phyloP scores from a whole-genome alignment of 1,140 invertebrate genomes.

The Drosophila funebris region DNA sequence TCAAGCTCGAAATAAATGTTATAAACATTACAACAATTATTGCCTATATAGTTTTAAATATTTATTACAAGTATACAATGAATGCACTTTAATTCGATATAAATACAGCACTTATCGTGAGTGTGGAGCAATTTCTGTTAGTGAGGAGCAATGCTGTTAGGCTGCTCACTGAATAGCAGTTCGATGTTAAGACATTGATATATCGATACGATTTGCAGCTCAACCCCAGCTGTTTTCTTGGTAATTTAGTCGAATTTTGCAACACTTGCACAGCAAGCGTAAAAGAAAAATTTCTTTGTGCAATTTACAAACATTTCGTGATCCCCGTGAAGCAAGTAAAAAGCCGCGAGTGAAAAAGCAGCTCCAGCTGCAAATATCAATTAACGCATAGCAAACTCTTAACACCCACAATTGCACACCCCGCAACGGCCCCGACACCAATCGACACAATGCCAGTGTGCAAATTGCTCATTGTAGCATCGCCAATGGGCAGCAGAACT shows the following conservation, averaged over 20 bases:
- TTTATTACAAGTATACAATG: neutral
- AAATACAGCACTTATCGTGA: neutral
- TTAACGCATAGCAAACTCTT: conserved; percentile 10
- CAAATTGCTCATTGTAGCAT: conserved; percentile 30
- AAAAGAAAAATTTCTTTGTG: conserved; percentile 60
- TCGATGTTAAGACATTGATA: conserved; percentile 8
- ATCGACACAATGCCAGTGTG: conserved; percentile 43
- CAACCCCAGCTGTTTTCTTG: conserved; percentile 45
- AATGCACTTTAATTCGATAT: neutral
- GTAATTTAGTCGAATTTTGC: conserved; percentile 29
- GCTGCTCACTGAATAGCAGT: neutral
- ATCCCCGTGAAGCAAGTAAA: conserved; percentile 11
- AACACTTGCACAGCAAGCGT: conserved; percentile 48
- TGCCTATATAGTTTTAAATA: neutral
- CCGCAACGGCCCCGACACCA: conserved; percentile 7
- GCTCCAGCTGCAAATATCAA: conserved; percentile 41
- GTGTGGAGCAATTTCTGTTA: conserved; percentile 10
- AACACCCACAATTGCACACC: conserved; percentile 33
- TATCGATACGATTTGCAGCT: conserved; percentile 38
- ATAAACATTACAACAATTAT: neutral
- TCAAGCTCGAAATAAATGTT: conserved; percentile 60
- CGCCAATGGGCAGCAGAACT: conserved; percentile 68
- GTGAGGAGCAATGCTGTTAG: conserved; percentile 19
- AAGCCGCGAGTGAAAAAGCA: conserved; percentile 49
- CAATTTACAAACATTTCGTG: conserved; percentile 54